Percentiles rank a stretch among this genome's conserved stretches.
Evolutionary conservation across 2,797 vertebrate genomes (phyloP).

Genomic region (Amblyraja radiata): DNA sequence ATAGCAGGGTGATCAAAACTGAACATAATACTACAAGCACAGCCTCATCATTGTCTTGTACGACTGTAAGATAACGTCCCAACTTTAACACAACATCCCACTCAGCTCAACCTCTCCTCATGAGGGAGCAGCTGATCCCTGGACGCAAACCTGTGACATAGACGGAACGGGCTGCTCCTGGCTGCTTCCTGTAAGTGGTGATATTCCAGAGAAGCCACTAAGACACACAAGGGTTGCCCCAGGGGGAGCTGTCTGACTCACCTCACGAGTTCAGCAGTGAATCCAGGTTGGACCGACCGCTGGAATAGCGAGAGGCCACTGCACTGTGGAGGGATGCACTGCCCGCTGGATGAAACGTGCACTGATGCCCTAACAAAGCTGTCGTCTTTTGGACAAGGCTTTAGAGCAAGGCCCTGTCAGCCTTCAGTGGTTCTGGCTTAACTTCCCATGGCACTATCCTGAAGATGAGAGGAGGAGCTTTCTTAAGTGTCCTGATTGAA

Average conservation of each 20-base stretch:
- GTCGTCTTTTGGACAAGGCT: neutral
- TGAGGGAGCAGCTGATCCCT: neutral
- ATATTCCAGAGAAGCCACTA: neutral
- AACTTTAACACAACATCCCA: neutral
- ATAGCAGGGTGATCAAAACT: too few relatives aligned
- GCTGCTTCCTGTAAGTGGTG: too few relatives aligned
- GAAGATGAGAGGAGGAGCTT: neutral
- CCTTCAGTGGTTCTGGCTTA: too few relatives aligned
- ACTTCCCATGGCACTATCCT: neutral
- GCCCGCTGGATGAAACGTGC: neutral
- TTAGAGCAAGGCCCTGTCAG: neutral
- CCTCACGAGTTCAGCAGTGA: too few relatives aligned
- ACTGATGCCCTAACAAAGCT: neutral
- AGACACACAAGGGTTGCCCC: neutral
- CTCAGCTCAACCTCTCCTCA: neutral
- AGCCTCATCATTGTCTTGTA: too few relatives aligned
- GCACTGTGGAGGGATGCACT: neutral
- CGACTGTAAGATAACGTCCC: too few relatives aligned
- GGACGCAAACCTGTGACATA: neutral
- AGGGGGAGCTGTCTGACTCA: neutral
- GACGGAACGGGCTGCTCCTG: neutral
- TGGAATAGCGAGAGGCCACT: neutral
- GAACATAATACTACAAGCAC: too few relatives aligned
- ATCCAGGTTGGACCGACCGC: too few relatives aligned
- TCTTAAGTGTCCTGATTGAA: neutral